Percentiles rank a stretch among this genome's conserved stretches.
Evolutionary conservation across 2,888 invertebrate genomes (phyloP).

Genomic region (Hirtodrosophila duncani): DNA sequence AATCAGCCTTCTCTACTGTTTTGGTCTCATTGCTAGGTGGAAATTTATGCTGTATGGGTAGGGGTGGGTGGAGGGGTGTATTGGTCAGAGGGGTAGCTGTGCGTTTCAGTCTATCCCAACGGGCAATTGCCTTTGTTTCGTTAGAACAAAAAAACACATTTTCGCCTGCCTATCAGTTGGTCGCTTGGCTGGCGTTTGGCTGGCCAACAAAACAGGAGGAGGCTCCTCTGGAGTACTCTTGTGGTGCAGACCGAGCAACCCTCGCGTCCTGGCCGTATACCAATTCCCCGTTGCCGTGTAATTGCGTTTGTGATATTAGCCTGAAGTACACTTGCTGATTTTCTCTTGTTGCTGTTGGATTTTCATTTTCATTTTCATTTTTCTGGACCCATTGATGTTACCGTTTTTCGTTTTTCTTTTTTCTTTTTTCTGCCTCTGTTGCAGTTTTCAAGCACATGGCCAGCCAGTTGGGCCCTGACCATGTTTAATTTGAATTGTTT

Average conservation of each 20-base stretch:
- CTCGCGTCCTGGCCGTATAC: neutral
- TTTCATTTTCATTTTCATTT: constrained; percentile 22
- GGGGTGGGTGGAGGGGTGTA: neutral
- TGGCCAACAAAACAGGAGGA: too few relatives aligned
- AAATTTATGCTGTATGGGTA: too few relatives aligned
- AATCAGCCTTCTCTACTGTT: too few relatives aligned
- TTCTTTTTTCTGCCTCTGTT: constrained; percentile 53
- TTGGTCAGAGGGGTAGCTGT: neutral
- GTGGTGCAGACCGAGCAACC: neutral
- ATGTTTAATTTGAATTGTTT: constrained; percentile 72
- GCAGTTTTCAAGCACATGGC: constrained; percentile 60
- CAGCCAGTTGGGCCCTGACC: constrained; percentile 22
- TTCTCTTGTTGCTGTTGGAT: constrained; percentile 15
- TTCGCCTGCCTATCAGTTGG: constrained; percentile 21
- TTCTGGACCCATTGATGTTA: constrained; percentile 48
- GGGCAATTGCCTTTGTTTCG: constrained; percentile 62
- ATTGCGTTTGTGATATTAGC: constrained; percentile 73
- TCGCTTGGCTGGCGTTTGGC: too few relatives aligned
- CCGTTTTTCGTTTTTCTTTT: constrained; percentile 34
- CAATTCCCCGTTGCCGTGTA: constrained; percentile 49
- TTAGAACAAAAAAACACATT: constrained; percentile 53
- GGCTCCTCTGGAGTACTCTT: too few relatives aligned
- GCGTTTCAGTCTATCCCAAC: constrained; percentile 27
- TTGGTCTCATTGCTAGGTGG: too few relatives aligned
- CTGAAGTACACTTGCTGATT: constrained; percentile 57